Evolutionary conservation across 2,888 invertebrate species (phyloP).

Genomic region (Acronicta psi): DNA sequence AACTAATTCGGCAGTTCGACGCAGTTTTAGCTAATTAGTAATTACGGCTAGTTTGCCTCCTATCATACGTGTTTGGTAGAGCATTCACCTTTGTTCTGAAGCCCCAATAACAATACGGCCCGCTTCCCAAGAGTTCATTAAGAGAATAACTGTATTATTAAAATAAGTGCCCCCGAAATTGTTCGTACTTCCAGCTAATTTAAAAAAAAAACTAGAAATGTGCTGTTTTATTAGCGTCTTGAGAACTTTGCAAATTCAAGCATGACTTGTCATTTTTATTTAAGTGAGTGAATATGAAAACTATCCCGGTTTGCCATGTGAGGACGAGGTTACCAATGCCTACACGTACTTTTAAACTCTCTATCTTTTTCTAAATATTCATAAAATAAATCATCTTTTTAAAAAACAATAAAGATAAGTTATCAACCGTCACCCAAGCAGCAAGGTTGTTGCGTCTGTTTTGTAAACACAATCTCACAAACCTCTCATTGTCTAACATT

Average conservation of each 20-base stretch:
- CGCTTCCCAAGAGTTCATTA: slow-evolving; percentile 49
- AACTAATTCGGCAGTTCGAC: background rate
- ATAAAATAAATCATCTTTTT: slow-evolving; percentile 39
- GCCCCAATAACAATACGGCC: slow-evolving; percentile 32
- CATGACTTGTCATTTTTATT: background rate
- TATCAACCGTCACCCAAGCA: slow-evolving; percentile 56
- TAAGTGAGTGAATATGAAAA: too few species aligned
- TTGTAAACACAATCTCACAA: slow-evolving; percentile 69
- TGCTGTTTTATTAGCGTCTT: background rate
- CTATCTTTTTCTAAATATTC: slow-evolving; percentile 21
- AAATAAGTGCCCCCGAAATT: slow-evolving; percentile 12
- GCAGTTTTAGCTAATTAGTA: background rate
- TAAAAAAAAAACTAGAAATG: slow-evolving; percentile 16
- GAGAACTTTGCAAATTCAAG: background rate
- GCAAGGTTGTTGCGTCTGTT: slow-evolving; percentile 71
- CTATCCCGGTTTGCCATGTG: too few species aligned
- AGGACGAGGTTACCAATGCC: too few species aligned
- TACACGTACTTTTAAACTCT: too few species aligned
- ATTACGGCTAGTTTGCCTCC: too few species aligned
- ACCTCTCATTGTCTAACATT: slow-evolving; percentile 68
- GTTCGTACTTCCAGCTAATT: slow-evolving; percentile 16
- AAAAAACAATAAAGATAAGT: slow-evolving; percentile 55
- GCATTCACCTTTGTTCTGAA: slow-evolving; percentile 29
- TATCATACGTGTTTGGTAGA: slow-evolving; percentile 1
- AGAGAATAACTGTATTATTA: slow-evolving; percentile 46